Conservation (phyloP, 1,140 invertebrate species). For the Phenacoccus solenopsis region DNA sequence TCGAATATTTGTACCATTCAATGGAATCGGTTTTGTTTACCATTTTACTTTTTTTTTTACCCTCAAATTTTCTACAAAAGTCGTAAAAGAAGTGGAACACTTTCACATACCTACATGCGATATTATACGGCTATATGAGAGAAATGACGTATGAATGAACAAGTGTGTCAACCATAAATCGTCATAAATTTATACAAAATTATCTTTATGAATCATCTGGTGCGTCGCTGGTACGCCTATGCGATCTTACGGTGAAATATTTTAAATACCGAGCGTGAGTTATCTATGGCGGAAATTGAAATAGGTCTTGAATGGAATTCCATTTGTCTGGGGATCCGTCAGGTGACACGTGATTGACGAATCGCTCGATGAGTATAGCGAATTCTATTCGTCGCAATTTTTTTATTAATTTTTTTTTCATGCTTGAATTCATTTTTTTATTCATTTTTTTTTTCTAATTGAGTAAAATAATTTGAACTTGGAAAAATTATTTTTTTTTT, state of each 20-base stretch:
- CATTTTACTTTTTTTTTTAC: conserved; percentile 1
- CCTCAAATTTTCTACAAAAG: not conserved
- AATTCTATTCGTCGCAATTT: not conserved
- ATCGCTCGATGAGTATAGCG: not conserved
- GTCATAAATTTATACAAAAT: not conserved
- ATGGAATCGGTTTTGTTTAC: not conserved
- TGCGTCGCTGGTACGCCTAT: not conserved
- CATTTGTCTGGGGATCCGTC: too few species aligned
- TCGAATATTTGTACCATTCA: not conserved
- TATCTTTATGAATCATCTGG: not conserved
- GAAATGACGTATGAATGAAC: conserved; percentile 8
- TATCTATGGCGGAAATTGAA: not conserved
- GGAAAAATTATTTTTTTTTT: too few species aligned
- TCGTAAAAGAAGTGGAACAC: conserved; percentile 7
- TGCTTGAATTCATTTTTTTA: not conserved
- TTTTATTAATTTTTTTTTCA: not conserved
- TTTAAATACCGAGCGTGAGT: not conserved
- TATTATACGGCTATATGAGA: not conserved
- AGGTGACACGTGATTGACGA: not conserved
- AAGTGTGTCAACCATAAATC: conserved; percentile 11
- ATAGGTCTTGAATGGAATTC: too few species aligned
- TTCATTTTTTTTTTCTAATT: too few species aligned
- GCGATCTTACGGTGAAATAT: not conserved
- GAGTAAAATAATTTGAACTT: too few species aligned
- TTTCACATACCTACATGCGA: conserved; percentile 1